Conservation (phyloP, 2,113 vertebrate genomes). For the Gila orcuttii region DNA sequence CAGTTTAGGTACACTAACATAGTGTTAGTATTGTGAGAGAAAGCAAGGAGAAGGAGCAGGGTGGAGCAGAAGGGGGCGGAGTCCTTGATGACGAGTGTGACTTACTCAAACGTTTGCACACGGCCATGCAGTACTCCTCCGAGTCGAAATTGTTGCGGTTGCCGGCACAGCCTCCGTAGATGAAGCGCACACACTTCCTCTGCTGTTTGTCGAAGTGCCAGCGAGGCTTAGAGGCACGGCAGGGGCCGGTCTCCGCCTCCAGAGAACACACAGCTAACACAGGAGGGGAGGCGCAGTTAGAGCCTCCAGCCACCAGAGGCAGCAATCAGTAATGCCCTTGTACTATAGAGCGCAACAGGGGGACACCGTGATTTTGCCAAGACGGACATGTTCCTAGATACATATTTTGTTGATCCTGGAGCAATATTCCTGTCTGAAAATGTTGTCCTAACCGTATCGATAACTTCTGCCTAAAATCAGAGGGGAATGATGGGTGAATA, state of each 20-base stretch:
- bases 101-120: slow-evolving; percentile 97
- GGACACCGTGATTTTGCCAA: too few relatives aligned
- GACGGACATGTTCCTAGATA: too few relatives aligned
- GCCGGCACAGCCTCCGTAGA: slow-evolving; percentile 96
- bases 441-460: too few relatives aligned
- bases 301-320: slow-evolving; percentile 60
- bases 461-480: too few relatives aligned
- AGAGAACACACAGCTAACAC: slow-evolving; percentile 90
- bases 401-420: too few relatives aligned
- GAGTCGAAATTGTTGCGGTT: slow-evolving; percentile 99
- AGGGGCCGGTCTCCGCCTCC: slow-evolving; percentile 94
- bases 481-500: too few relatives aligned
- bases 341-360: slow-evolving; percentile 13
- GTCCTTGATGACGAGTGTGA: slow-evolving; percentile 67
- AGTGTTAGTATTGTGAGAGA: slow-evolving; percentile 28
- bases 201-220: slow-evolving; percentile 94
- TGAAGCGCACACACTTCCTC: slow-evolving; percentile 92
- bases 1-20: background rate
- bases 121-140: slow-evolving; percentile 96
- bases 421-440: too few relatives aligned
- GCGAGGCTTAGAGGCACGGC: slow-evolving; percentile 92
- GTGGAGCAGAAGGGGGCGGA: background rate
- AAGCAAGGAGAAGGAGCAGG: slow-evolving; percentile 8
- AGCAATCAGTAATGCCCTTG: slow-evolving; percentile 54
- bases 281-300: slow-evolving; percentile 65